Evolutionary conservation across 2,113 vertebrate species (phyloP), one percentile per base, ranked within the genome.

Genomic region (Edolisoma coerulescens): DNA sequence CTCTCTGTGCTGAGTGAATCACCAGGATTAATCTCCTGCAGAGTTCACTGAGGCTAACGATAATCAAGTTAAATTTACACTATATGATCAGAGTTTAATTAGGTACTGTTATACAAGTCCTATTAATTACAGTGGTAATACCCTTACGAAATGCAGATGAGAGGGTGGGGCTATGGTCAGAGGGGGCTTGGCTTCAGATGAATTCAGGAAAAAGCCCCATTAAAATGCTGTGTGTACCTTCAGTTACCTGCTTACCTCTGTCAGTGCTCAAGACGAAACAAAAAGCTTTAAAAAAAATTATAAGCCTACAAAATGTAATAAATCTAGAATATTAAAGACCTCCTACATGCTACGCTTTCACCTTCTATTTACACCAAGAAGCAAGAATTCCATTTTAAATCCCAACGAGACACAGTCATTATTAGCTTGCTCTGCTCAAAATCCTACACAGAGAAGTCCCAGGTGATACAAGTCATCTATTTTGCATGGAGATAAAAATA

Each of bases 41-140:
- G 88, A 95, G 89, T 96, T 96, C 90, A 95, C 65, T 16, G 49
- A 96, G 84, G 96, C 73, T 82, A 97, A 86, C 26, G 20, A 91
- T 96, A 94, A 97, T 97, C 89, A 96, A 96, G 92, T 97, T 98
- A 97, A 97, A 98, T 97, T 94, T 89, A 95, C 89, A 93, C 85
- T 88, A 78, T 83, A 93, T 88, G 95, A 97, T 96, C 93, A 92
- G 74, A 88, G 65, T 96, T 96, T 97, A 98, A 98, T 97, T 97
- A 96, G 92, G 90, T 87, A 57, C 94, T 85, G 88, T 96, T 97
- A 96, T 61, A 96, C 97, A 97, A 97, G 73, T 74, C 90, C 81
- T 95, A 86, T 96, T 97, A 97, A 97, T 97, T 97, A 96, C 81
- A 95, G 89, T 6, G 11, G 53, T 95, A 86, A 89, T 96, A 94